Evolutionary conservation across 2,797 vertebrate genomes (phyloP).

Genomic region (Macroramphosus scolopax): DNA sequence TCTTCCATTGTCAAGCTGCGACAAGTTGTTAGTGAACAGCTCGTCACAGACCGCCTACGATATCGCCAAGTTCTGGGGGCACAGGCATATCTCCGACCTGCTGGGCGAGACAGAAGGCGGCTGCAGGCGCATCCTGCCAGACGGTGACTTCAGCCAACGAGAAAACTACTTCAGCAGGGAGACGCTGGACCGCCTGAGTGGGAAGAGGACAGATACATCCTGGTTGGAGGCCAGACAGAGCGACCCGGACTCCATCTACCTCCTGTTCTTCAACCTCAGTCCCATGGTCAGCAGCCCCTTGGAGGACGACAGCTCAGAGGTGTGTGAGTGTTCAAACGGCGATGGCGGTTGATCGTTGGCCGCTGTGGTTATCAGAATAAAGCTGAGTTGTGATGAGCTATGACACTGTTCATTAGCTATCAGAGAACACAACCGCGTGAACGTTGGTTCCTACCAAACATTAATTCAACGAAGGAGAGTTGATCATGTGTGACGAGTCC

Average conservation of each 20-base stretch:
- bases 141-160: slow-evolving; percentile 42
- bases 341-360: too few species aligned
- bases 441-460: too few species aligned
- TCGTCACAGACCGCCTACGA: slow-evolving; percentile 89
- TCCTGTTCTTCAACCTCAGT: slow-evolving; percentile 86
- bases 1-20: slow-evolving; percentile 73
- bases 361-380: too few species aligned
- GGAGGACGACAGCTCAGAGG: slow-evolving; percentile 42
- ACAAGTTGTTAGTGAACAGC: slow-evolving; percentile 80
- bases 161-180: slow-evolving; percentile 88
- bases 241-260: slow-evolving; percentile 79
- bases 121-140: slow-evolving; percentile 59
- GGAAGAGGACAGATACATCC: slow-evolving; percentile 80
- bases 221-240: slow-evolving; percentile 83
- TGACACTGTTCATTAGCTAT: too few species aligned
- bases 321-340: too few species aligned
- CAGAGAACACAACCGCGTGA: too few species aligned
- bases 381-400: too few species aligned
- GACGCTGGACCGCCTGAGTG: slow-evolving; percentile 84
- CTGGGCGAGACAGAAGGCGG: slow-evolving; percentile 63
- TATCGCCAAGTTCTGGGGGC: slow-evolving; percentile 92
- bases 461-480: too few species aligned
- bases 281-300: slow-evolving; percentile 75
- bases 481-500: too few species aligned
- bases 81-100: slow-evolving; percentile 83